A percentile compares a stretch with the other conserved stretches of the same genome.
Evolutionary conservation across 2,888 invertebrate genomes (phyloP).

Genomic region (Mimas tiliae): DNA sequence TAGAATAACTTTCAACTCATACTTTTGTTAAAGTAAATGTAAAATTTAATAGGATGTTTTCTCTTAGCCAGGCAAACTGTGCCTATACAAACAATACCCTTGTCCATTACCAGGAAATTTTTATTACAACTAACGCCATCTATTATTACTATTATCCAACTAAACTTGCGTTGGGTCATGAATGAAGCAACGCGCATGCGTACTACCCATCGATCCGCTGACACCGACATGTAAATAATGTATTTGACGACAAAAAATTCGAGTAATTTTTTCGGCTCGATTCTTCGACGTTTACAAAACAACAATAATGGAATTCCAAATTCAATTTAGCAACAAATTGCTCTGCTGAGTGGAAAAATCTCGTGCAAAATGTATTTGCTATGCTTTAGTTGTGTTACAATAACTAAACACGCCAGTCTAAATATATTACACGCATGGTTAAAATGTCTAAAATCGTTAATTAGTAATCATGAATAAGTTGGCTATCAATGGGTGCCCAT

Average conservation of each 20-base stretch:
- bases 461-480: constrained; percentile 14
- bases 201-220: constrained; percentile 71
- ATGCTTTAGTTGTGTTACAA: background rate
- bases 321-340: constrained; percentile 35
- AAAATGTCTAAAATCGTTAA: background rate
- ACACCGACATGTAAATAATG: constrained; percentile 71
- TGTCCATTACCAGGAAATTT: constrained; percentile 43
- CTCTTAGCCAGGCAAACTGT: constrained; percentile 37
- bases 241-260: constrained; percentile 62
- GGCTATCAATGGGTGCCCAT: constrained; percentile 32
- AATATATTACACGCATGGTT: background rate
- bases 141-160: constrained; percentile 50
- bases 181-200: constrained; percentile 77
- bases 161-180: constrained; percentile 53
- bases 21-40: constrained; percentile 10
- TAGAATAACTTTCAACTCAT: background rate
- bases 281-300: constrained; percentile 32
- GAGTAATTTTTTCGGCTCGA: constrained; percentile 45
- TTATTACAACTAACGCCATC: constrained; percentile 62
- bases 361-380: background rate
- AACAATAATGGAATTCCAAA: constrained; percentile 40
- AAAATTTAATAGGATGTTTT: constrained; percentile 28
- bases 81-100: constrained; percentile 41
- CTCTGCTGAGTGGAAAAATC: constrained; percentile 29
- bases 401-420: background rate